Conservation (phyloP, 2,888 invertebrate species). For the Norana najaformis region DNA sequence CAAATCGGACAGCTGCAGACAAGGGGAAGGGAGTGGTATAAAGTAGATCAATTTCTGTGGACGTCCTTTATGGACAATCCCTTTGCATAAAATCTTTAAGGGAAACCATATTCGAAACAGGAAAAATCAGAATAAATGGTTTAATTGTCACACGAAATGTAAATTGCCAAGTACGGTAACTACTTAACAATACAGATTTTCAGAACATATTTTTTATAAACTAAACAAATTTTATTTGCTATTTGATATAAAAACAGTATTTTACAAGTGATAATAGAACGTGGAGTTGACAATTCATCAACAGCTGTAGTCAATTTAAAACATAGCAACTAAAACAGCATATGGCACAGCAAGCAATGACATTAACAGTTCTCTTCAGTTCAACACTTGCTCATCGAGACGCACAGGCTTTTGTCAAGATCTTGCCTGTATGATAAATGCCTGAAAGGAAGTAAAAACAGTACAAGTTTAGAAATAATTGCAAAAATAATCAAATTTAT, state of each 20-base stretch:
- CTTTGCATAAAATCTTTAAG: not conserved
- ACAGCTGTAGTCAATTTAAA: not conserved
- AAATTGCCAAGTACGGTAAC: not conserved
- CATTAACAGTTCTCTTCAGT: slow-evolving; percentile 8
- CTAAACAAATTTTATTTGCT: not conserved
- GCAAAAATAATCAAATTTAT: not conserved
- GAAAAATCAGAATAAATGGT: not conserved
- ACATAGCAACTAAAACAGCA: slow-evolving; percentile 5
- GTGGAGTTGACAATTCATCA: not conserved
- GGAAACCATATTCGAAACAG: not conserved
- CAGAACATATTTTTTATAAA: not conserved
- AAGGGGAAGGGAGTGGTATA: no score
- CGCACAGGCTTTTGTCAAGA: not conserved
- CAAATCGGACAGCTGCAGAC: no score
- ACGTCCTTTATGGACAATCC: no score
- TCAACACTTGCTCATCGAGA: not conserved
- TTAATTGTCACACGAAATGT: not conserved
- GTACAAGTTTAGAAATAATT: not conserved
- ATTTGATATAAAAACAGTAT: not conserved
- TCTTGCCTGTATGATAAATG: slow-evolving; percentile 2
- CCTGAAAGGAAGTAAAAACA: not conserved
- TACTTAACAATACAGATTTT: not conserved
- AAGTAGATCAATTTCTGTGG: no score
- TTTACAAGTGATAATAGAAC: not conserved
- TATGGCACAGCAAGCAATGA: slow-evolving; percentile 13